A percentile compares a stretch with the other conserved stretches of the same genome.
These are phyloP conservation scores for Pinna nobilis DNA, from an alignment of 1,140 invertebrate species.

Conservation along the genomic window DNA sequence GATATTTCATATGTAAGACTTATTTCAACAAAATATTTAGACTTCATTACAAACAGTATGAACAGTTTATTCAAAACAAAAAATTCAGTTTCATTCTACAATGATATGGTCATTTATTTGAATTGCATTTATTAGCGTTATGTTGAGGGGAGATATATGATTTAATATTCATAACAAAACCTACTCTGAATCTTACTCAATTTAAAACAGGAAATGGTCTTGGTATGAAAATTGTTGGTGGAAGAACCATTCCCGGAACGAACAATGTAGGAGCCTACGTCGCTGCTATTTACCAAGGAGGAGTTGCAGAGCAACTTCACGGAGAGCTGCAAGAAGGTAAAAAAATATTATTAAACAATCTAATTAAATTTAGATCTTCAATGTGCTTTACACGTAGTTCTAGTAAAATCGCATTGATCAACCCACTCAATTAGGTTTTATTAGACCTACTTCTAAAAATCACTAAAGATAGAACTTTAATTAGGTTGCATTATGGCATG, in stretches of 20 bases:
- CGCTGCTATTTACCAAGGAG: slow-evolving; percentile 78
- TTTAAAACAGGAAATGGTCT: slow-evolving; percentile 74
- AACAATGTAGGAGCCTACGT: slow-evolving; percentile 79
- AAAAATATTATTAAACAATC: slow-evolving; percentile 11
- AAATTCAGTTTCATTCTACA: too few relatives aligned
- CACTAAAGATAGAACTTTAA: too few relatives aligned
- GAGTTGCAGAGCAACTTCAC: slow-evolving; percentile 77
- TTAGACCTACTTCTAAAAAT: too few relatives aligned
- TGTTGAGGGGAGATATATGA: not conserved
- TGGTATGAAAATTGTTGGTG: slow-evolving; percentile 80
- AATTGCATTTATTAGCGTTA: not conserved
- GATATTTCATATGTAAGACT: too few relatives aligned
- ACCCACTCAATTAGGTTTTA: too few relatives aligned
- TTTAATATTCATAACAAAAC: not conserved
- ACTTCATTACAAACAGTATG: too few relatives aligned
- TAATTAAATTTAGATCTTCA: not conserved
- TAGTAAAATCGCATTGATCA: too few relatives aligned
- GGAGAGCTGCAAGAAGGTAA: slow-evolving; percentile 80
- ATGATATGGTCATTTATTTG: too few relatives aligned
- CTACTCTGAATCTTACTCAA: not conserved
- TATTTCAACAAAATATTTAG: too few relatives aligned
- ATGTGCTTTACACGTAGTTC: not conserved
- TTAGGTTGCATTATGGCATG: too few relatives aligned
- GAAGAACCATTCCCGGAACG: slow-evolving; percentile 77
- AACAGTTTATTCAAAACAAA: too few relatives aligned